Evolutionary conservation across 2,113 vertebrate genomes (phyloP).

Genomic region (Myocastor coypus): DNA sequence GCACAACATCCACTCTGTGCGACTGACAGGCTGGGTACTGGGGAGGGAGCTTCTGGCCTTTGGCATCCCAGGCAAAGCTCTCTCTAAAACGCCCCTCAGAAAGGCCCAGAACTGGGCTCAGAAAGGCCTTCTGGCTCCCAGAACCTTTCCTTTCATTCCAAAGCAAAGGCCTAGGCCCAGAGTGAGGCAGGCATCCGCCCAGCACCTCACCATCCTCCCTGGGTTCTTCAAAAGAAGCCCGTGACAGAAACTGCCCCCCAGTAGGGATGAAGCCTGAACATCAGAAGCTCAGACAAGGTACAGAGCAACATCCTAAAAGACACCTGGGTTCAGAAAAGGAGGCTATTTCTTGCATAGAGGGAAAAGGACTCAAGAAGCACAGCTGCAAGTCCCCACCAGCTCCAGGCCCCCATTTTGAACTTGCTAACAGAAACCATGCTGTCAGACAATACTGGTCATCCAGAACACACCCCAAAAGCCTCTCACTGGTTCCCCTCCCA

Average conservation of each 20-base stretch:
- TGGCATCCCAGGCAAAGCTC: too few relatives aligned
- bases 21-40: neutral
- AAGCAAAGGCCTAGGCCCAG: neutral
- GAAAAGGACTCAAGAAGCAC: too few relatives aligned
- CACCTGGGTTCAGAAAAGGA: neutral
- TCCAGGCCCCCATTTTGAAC: neutral
- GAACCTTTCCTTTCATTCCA: neutral
- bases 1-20: rapidly evolving
- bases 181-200: neutral
- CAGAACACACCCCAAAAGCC: neutral
- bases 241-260: rapidly evolving
- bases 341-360: rapidly evolving
- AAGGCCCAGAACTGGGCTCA: neutral
- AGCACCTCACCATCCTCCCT: neutral
- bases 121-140: neutral
- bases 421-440: neutral
- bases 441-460: rapidly evolving
- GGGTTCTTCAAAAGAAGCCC: neutral
- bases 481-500: too few relatives aligned
- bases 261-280: neutral
- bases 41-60: neutral
- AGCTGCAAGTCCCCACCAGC: neutral
- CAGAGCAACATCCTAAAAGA: neutral
- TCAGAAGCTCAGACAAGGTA: neutral
- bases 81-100: neutral